Conservation (phyloP, 2,113 vertebrate genomes). For the Brevimyrus niger region DNA sequence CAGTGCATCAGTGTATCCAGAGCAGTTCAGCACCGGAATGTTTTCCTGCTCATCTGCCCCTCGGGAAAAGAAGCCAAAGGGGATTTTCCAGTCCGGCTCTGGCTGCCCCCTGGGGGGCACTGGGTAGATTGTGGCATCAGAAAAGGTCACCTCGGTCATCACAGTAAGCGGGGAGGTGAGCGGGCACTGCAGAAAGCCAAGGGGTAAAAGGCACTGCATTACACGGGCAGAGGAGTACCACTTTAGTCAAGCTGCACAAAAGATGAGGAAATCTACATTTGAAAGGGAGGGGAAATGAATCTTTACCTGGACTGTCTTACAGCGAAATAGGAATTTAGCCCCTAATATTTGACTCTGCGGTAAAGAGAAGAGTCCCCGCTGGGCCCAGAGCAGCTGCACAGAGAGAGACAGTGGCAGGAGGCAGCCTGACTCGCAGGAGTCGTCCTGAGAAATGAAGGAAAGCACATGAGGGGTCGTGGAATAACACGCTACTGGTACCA, state of each 20-base stretch:
- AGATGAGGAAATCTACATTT: background rate
- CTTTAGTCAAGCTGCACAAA: background rate
- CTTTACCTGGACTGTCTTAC: conserved; percentile 50
- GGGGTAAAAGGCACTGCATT: background rate
- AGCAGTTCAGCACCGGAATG: conserved; percentile 15
- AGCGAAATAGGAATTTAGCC: conserved; percentile 53
- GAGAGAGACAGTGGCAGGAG: conserved; percentile 52
- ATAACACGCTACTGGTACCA: background rate
- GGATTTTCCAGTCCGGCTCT: conserved; percentile 54
- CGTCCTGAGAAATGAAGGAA: conserved; percentile 33
- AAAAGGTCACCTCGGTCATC: conserved; percentile 52
- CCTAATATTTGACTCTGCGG: conserved; percentile 61
- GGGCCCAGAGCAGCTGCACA: conserved; percentile 58
- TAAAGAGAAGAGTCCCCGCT: conserved; percentile 46
- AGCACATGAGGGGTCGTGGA: background rate
- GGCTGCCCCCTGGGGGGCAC: conserved; percentile 39
- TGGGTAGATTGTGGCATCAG: conserved; percentile 52
- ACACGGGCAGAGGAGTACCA: background rate
- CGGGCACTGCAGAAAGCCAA: conserved; percentile 47
- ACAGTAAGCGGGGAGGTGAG: conserved; percentile 40
- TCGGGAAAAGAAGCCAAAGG: conserved; percentile 54
- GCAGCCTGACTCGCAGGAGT: conserved; percentile 51
- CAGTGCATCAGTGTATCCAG: conserved; percentile 18
- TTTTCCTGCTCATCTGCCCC: conserved; percentile 49
- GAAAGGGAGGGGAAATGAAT: background rate